Base-by-base conservation (phyloP, 2,888 invertebrate genomes). In the Lepas anatifera region DNA sequence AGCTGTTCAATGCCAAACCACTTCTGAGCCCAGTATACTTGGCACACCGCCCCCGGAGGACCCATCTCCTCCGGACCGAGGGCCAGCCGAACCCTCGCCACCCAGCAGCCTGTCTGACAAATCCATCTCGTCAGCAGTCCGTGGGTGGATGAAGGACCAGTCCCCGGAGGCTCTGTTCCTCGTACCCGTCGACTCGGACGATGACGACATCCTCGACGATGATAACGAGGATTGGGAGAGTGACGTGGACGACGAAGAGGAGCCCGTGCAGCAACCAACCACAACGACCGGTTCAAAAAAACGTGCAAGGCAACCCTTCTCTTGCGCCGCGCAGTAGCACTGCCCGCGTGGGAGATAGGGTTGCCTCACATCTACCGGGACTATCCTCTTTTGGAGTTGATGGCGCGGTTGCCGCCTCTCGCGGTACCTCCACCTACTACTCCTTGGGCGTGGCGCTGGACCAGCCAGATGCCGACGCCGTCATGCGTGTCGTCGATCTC, bases 241-340 rank as follows among this genome's bases (percentile, higher is more conserved):
- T 18, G 58, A 58, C 35, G 22, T 22, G 7, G 58, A 35, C 22
- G 58, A 58, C 18, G 22, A 18, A 10, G 48, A 48, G 3, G 29
- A n/a, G 32, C 1, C 35, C 58, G 58, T 22, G 7, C 8, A 25
- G 18, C 7, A 32, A 25, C 32, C 58, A 16, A 18, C 58, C 4
- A 1, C 32, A 25, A 22, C 58, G 32, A 10, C 58, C 13, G 25
- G 18, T 25, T 11, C 58, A 58, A 58, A 58, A n/a, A 58, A 58
- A 58, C 58, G 58, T 18, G 58, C 58, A 4, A 58, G 58, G 58
- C 58, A 58, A 58, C 58, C 58, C 58, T 58, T 58, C 58, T 25
- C 58, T 35, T 58, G 58, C 32, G 35, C 7, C 32, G 22, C 35
- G 58, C 58, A 58, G 58, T 58, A 58, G 58, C 58, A 8, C 35